Evolutionary conservation across 64 coral and sea anemone species (phyloP).

Genomic region (Actinia tenebrosa): DNA sequence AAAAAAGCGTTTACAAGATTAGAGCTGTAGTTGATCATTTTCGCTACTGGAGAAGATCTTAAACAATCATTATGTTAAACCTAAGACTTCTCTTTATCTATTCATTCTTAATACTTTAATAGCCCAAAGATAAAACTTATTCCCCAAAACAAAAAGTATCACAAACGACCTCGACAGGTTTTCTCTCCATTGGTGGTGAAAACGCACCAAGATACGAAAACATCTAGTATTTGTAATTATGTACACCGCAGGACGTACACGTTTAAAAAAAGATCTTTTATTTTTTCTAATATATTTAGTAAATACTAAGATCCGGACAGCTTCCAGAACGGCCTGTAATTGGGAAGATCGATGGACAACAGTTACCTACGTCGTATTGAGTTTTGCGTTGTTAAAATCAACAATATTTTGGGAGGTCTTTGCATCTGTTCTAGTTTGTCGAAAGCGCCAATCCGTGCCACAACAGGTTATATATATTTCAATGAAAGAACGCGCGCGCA

Average conservation of each 20-base stretch:
- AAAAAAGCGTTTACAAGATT: not conserved
- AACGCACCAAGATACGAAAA: not conserved
- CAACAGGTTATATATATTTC: not conserved
- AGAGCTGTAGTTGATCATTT: not conserved
- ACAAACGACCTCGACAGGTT: not conserved
- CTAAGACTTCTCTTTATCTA: not conserved
- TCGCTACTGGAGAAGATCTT: not conserved
- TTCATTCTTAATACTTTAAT: conserved; percentile 14
- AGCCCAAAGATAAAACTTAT: conserved; percentile 18
- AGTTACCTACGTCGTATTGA: not conserved
- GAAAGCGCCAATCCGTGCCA: not conserved
- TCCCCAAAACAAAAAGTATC: not conserved
- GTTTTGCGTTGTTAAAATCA: not conserved
- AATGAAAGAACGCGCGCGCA: not conserved
- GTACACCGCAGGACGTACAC: not conserved
- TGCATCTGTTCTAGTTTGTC: not conserved
- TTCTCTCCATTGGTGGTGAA: not conserved
- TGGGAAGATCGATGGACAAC: not conserved
- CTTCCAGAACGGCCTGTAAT: not conserved
- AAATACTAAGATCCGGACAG: not conserved
- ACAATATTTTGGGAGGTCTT: not conserved
- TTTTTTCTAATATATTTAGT: not conserved
- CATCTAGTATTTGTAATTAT: not conserved
- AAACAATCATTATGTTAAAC: conserved; percentile 6
- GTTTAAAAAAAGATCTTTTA: not conserved